Evolutionary conservation across 2,113 vertebrate species (phyloP), one percentile per base, ranked within the genome.

Genomic region (Atrichornis clamosus): DNA sequence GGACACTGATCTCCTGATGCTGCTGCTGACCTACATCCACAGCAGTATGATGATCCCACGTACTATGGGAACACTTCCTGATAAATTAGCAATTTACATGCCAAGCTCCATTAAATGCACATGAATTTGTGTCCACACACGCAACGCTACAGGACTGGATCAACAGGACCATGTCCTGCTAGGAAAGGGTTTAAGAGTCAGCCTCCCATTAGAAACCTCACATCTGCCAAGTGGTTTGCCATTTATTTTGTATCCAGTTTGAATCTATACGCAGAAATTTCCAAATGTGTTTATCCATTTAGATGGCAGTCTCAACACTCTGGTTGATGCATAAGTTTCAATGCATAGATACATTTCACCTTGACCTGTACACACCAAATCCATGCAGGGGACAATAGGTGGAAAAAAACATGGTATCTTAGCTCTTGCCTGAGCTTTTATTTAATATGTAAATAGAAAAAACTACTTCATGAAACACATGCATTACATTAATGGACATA

Each of bases 21-120:
- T 84, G 33, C n/a, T 35, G 47, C 30, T 32, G 59, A 59, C n/a
- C 11, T 28, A 11, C 19, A 22, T 22, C 52, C 17, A 20, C 14
- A 24, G 53, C 28, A 56, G 28, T 3, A 7, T 5, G 10, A 8
- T 28, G 32, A n/a, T n/a, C n/a, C 20, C 42, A 19, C 15, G 8
- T 2, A 5, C 1, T 14, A 50, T 20, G 17, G 32, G 79, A 85
- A 82, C 5, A 3, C 8, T 53, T 67, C 33, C 65, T 39, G 35
- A 56, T 5, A 64, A 47, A 84, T 26, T 27, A 82, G 42, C 14
- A 44, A 28, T 15, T 24, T 13, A 2, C 33, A 17, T 3, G 6
- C 21, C 1, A 0, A 82, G 23, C 13, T 33, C 15, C 46, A 26
- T 13, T 26, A 37, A 0, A 1, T 4, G 10, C 3, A 0, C 1